Percentiles rank a stretch among this genome's conserved stretches.
phyloP scores from a whole-genome alignment of 23 tunicate genomes.

The Corella eumyota region DNA sequence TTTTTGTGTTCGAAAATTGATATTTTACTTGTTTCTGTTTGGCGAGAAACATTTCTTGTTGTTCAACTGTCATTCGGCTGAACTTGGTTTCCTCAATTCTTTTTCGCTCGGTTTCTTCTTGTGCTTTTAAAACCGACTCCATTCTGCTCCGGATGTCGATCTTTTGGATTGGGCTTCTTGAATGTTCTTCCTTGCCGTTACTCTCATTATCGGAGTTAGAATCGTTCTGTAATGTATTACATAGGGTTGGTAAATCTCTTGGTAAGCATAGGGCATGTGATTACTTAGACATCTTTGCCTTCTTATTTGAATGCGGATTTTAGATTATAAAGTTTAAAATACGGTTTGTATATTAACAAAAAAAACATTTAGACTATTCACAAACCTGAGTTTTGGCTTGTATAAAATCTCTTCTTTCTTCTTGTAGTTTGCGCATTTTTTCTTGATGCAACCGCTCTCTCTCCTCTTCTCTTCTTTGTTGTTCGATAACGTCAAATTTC shows the following conservation, averaged over 20 bases:
- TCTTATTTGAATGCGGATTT: neutral
- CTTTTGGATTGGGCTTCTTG: conserved; percentile 25
- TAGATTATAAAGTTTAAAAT: neutral
- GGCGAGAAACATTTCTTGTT: conserved; percentile 76
- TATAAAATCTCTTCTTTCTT: conserved; percentile 63
- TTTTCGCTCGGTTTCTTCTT: conserved; percentile 66
- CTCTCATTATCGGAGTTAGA: too few species aligned
- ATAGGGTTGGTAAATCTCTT: too few species aligned
- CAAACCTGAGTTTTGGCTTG: too few species aligned
- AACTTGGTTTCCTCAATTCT: conserved; percentile 83
- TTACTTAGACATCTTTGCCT: conserved; percentile 1
- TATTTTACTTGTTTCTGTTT: conserved; percentile 68
- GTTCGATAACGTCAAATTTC: conserved; percentile 60
- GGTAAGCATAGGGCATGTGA: conserved; percentile 1
- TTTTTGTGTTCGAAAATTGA: too few species aligned
- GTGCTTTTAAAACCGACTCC: conserved; percentile 74
- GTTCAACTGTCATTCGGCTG: conserved; percentile 82
- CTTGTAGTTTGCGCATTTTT: conserved; percentile 41
- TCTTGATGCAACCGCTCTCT: conserved; percentile 33
- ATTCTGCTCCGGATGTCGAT: conserved; percentile 58
- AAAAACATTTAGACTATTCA: too few species aligned
- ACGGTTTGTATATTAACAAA: neutral
- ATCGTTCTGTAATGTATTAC: too few species aligned
- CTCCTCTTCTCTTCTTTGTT: conserved; percentile 57
- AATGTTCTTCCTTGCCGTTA: conserved; percentile 52